These are phyloP conservation scores for Diadumene lineata DNA, from an alignment of 92 coral and sea anemone genomes.

Conservation along the genomic window DNA sequence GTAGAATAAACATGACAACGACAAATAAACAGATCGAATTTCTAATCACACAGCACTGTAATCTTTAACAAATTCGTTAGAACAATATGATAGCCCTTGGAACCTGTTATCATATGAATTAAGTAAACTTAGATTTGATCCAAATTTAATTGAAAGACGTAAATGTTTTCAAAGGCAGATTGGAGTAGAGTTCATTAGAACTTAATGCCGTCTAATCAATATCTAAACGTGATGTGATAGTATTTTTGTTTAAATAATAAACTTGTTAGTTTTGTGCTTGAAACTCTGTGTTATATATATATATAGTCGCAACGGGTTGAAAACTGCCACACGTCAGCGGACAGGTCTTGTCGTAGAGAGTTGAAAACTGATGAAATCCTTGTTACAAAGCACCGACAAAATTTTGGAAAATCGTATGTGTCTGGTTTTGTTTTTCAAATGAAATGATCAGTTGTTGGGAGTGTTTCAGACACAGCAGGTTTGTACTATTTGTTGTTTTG, in stretches of 20 bases:
- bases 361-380: not conserved
- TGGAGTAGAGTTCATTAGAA: too few species aligned
- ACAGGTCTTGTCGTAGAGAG: too few species aligned
- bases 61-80: not conserved
- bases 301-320: not conserved
- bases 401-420: too few species aligned
- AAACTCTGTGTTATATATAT: not conserved
- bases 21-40: not conserved
- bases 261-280: not conserved
- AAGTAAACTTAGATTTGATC: slow-evolving; percentile 17
- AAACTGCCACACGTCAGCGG: slow-evolving; percentile 6
- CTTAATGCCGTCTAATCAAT: too few species aligned
- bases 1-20: not conserved
- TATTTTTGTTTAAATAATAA: not conserved
- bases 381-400: too few species aligned
- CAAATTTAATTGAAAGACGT: slow-evolving; percentile 1
- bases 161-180: not conserved
- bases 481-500: slow-evolving; percentile 25
- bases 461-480: not conserved
- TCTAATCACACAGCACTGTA: not conserved
- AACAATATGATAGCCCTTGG: not conserved
- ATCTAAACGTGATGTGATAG: not conserved
- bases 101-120: not conserved
- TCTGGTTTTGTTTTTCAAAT: too few species aligned
- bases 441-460: not conserved